Base-by-base conservation (phyloP, 2,888 invertebrate species). In the Coleophora flavipennella region DNA sequence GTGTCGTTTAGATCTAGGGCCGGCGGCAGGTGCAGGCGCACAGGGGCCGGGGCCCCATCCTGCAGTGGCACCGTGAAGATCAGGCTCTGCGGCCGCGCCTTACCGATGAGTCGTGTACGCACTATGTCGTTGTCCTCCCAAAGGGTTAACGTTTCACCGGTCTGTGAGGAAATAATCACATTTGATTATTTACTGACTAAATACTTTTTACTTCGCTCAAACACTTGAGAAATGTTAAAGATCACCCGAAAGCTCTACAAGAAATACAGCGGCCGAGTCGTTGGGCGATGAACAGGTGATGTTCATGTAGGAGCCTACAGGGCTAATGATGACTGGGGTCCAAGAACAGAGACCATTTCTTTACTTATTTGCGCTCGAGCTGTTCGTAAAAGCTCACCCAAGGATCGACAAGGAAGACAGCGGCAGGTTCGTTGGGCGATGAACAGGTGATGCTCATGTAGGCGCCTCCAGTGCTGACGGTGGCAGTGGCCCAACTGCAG, bases 271-370 rank as follows among this genome's bases (percentile, higher is more conserved):
- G 0, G 79, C 56, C 0, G 91, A 91, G 55, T 89, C 89, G 0
- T 89, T 87, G 0, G 91, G 92, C 1, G 92, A 95, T 10, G 73
- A 73, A 64, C 96, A 97, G 10, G 86, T 86, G 51, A 94, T 75
- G 3, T 90, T 85, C 55, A 91, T 90, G 71, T 88, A 90, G 0
- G 89, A 83, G n/a, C 85, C 88, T 8, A 75, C 79, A 7, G 67
- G 80, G 53, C 93, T 92, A 52, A 91, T 88, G 0, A 83, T 76
- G 1, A 89, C 90, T 0, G 75, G 55, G 10, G 88, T 91, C 67
- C 88, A 90, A 2, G 72, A 64, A 59, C 94, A 94, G 0, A 50
- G 44, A 0, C 68, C 80, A n/a, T n/a, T n/a, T n/a, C n/a, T n/a
- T n/a, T n/a, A n/a, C n/a, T n/a, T n/a, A n/a, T n/a, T n/a, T n/a